These are phyloP conservation scores for Coelogynopora nodosa DNA, from an alignment of 2,888 invertebrate species.

Conservation along the genomic window DNA sequence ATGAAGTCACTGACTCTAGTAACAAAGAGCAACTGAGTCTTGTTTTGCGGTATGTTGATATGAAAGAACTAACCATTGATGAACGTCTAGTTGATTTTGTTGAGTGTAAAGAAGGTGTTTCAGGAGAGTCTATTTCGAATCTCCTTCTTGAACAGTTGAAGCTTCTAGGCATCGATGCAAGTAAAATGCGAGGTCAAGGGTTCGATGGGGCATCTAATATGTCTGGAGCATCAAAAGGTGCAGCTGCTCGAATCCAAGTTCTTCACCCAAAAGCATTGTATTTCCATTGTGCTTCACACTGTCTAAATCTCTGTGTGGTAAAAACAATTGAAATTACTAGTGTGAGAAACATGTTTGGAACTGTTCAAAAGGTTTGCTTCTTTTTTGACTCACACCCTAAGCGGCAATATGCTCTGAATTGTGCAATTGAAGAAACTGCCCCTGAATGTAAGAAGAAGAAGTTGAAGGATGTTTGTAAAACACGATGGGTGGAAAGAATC, in stretches of 20 bases:
- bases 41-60: background rate
- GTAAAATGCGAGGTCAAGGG: background rate
- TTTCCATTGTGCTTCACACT: background rate
- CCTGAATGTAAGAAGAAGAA: background rate
- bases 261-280: background rate
- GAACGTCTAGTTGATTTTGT: background rate
- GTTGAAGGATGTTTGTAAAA: background rate
- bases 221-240: background rate
- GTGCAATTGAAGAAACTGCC: background rate
- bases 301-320: background rate
- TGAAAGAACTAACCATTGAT: background rate
- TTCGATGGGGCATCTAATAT: background rate
- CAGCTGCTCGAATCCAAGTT: background rate
- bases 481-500: background rate
- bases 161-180: background rate
- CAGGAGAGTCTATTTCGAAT: background rate
- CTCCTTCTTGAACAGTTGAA: background rate
- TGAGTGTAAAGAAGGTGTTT: background rate
- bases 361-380: background rate
- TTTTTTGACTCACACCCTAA: background rate
- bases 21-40: conserved; percentile 20
- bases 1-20: background rate
- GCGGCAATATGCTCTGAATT: background rate
- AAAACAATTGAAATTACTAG: background rate
- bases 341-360: background rate